A percentile compares a stretch with the other conserved stretches of the same genome.
Evolutionary conservation across 2,888 invertebrate species (phyloP).

Genomic region (Melanchra persicariae): DNA sequence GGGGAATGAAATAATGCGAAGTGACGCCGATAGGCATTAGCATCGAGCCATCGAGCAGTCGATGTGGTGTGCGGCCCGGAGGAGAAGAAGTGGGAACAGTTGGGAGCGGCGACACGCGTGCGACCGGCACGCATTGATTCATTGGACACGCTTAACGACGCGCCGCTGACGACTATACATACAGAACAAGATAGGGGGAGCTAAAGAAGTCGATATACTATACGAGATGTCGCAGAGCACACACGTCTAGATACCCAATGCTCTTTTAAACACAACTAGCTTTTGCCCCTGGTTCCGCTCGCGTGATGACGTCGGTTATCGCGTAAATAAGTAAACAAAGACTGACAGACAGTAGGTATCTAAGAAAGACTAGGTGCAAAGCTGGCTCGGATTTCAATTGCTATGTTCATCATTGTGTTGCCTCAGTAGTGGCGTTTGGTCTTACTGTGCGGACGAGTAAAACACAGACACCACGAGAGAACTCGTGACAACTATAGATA

Average conservation of each 20-base stretch:
- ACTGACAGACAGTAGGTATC: too few species aligned
- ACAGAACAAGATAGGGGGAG: background rate
- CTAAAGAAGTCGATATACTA: background rate
- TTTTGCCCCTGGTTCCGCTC: too few species aligned
- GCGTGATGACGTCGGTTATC: too few species aligned
- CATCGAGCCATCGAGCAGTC: background rate
- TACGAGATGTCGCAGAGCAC: background rate
- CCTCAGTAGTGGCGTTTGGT: too few species aligned
- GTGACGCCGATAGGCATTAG: conserved; percentile 39
- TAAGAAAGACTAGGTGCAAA: too few species aligned
- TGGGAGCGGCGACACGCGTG: conserved; percentile 23
- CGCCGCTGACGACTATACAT: background rate
- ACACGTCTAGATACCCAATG: too few species aligned
- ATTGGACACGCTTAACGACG: conserved; percentile 58
- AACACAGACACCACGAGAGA: background rate
- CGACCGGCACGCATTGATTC: conserved; percentile 54
- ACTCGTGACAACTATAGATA: too few species aligned
- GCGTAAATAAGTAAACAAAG: too few species aligned
- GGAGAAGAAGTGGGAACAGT: conserved; percentile 38
- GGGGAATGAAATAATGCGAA: conserved; percentile 35
- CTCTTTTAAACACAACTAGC: too few species aligned
- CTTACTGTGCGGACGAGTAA: too few species aligned
- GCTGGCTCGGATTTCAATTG: background rate
- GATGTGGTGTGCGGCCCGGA: conserved; percentile 22
- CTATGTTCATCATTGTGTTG: too few species aligned